Evolutionary conservation across 1,140 invertebrate genomes (phyloP), one percentile per base, ranked within the genome.

Genomic region (Agrypnia vestita): DNA sequence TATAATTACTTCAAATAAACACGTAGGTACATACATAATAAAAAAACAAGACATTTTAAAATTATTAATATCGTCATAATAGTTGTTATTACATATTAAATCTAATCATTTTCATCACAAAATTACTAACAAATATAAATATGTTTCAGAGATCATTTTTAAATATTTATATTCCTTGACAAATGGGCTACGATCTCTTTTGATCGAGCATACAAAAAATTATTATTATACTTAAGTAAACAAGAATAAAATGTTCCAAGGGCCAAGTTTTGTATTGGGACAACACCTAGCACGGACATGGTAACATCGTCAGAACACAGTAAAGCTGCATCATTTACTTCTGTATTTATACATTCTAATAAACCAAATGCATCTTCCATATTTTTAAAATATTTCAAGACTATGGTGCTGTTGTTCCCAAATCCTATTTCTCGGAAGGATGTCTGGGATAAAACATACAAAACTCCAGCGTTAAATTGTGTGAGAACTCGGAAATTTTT

Each of bases 401-500:
- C 7, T 13, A 79, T 62, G 4, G 10, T 11, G n/a, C 69, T n/a
- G 15, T 79, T 19, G 4, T 55, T 69, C n/a, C 25, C 17, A 21
- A 79, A 73, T 11, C 77, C 77, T 7, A 85, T 85, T 80, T 85
- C 87, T 25, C 85, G 84, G 83, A 90, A 90, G 80, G 86, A 87
- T 51, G 85, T 84, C 51, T 84, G 86, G 17, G 85, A 84, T 12
- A 89, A 74, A 76, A 89, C 85, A 49, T 86, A 89, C 10, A 90
- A 77, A 43, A 88, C 69, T 69, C 88, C 87, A 4, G 88, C 86
- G 85, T 87, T 89, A 75, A 89, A 89, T 82, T 89, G 89, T 71
- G 88, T 87, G 15, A 89, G 80, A 21, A 84, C 84, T 53, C 85
- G 85, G 67, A 85, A 86, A 82, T 90, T 89, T 35, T 86, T 84